phyloP scores from a whole-genome alignment of 2,113 vertebrate genomes.

The Cranoglanis bouderius region DNA sequence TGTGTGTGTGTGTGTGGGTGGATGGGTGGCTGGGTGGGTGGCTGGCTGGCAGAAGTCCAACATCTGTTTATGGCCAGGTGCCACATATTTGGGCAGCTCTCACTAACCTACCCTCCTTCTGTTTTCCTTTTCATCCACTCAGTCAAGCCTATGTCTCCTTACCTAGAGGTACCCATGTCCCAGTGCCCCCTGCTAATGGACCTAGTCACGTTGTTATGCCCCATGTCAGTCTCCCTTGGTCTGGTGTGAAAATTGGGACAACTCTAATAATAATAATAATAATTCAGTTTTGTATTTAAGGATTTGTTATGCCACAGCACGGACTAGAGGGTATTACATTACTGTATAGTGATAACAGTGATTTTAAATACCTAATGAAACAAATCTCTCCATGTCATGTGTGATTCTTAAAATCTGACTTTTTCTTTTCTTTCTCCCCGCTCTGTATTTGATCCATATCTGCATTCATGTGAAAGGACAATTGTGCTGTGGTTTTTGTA shows the following conservation, averaged over 20 bases:
- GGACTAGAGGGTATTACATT: neutral
- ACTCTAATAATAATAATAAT: neutral
- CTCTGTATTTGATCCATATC: neutral
- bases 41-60: constrained; percentile 63
- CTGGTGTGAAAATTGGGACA: neutral
- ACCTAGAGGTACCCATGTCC: neutral
- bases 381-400: neutral
- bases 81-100: neutral
- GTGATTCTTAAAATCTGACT: neutral
- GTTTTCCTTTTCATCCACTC: neutral
- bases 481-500: too few species aligned
- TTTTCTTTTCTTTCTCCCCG: neutral
- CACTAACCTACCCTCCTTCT: neutral
- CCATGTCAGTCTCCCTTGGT: neutral
- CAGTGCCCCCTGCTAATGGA: neutral
- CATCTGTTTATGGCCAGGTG: constrained; percentile 52
- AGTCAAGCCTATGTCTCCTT: neutral
- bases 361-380: neutral
- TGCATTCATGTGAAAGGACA: neutral
- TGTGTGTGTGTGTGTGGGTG: too few species aligned
- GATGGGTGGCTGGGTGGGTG: too few species aligned
- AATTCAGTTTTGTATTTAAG: neutral
- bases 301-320: neutral
- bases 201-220: neutral
- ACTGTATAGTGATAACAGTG: neutral